These are phyloP conservation scores for Epinephelus malabaricus DNA, from an alignment of 2,797 vertebrate genomes.

Conservation along the genomic window DNA sequence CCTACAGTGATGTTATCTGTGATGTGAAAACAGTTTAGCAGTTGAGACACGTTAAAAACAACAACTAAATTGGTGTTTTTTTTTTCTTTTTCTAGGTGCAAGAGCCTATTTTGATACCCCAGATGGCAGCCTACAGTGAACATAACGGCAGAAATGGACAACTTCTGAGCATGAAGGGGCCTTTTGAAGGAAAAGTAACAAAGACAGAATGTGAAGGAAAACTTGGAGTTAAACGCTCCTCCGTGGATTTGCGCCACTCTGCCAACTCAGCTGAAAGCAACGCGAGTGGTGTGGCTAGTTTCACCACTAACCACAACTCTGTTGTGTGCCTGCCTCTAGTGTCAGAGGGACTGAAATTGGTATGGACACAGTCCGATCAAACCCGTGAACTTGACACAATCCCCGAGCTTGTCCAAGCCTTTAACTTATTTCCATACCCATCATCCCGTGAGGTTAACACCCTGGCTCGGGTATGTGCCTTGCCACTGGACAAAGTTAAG, in stretches of 20 bases:
- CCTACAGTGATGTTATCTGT: constrained; percentile 27
- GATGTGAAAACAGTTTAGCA: not conserved
- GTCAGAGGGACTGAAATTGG: constrained; percentile 92
- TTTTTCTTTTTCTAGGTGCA: constrained; percentile 65
- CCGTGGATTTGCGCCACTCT: constrained; percentile 73
- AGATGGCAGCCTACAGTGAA: constrained; percentile 81
- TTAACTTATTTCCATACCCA: constrained; percentile 94
- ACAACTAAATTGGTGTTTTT: constrained; percentile 36
- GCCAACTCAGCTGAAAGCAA: constrained; percentile 72
- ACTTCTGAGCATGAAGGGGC: constrained; percentile 64
- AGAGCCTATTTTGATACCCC: constrained; percentile 59
- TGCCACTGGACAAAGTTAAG: constrained; percentile 94
- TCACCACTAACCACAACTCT: constrained; percentile 88
- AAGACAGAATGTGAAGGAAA: constrained; percentile 72
- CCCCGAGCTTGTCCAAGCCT: constrained; percentile 90
- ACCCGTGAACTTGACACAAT: constrained; percentile 91
- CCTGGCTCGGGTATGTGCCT: constrained; percentile 87
- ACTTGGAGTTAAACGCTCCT: constrained; percentile 57
- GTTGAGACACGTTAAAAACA: not conserved
- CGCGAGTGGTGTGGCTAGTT: constrained; percentile 77
- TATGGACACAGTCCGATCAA: constrained; percentile 93
- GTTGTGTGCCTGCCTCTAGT: constrained; percentile 93
- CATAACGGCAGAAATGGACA: constrained; percentile 69
- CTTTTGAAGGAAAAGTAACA: constrained; percentile 63
- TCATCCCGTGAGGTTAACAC: constrained; percentile 90